Conservation (phyloP, 2,113 vertebrate species). For the Camelus bactrianus region DNA sequence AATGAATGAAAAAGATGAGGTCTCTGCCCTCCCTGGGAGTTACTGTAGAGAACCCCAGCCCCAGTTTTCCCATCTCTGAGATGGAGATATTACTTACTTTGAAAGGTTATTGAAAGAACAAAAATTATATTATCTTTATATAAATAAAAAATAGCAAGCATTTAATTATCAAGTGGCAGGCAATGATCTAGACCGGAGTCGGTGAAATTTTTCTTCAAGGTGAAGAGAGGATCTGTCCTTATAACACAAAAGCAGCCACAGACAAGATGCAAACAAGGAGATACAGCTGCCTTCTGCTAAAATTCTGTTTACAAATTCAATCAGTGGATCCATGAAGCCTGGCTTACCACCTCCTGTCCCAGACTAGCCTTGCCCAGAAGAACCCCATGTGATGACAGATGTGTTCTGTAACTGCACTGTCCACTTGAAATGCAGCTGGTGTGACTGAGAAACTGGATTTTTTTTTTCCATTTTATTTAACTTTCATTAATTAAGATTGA, state of each 20-base stretch:
- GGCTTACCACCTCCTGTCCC: rapidly evolving
- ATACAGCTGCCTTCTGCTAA: too few species aligned
- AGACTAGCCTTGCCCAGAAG: background rate
- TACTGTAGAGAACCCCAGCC: background rate
- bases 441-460: background rate
- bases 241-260: rapidly evolving
- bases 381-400: background rate
- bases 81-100: background rate
- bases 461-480: background rate
- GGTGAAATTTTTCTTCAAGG: background rate
- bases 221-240: background rate
- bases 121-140: background rate
- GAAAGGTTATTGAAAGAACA: background rate
- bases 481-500: background rate
- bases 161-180: background rate
- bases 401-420: rapidly evolving
- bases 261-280: background rate
- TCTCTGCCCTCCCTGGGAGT: background rate
- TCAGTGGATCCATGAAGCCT: background rate
- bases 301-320: background rate
- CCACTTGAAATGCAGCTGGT: background rate
- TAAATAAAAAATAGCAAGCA: background rate
- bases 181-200: background rate
- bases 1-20: background rate
- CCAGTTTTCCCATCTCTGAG: background rate